These are phyloP conservation scores for Notolepis coatsorum DNA, from an alignment of 2,797 vertebrate genomes.

Conservation along the genomic window DNA sequence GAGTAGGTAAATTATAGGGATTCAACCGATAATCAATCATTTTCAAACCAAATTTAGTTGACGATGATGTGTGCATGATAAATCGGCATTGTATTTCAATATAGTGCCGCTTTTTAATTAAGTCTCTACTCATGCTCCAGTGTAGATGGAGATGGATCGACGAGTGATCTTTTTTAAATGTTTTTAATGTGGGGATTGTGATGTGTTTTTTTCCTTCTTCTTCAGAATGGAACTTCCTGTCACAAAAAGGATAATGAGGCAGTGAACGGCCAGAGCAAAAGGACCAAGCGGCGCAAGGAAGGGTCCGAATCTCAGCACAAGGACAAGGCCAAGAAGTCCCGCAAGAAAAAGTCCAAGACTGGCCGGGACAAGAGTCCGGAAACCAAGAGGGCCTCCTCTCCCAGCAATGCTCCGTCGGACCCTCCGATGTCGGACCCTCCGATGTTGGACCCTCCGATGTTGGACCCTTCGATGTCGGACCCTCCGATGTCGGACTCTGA, in stretches of 20 bases:
- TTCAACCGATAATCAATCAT: too few relatives aligned
- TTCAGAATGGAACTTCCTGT: constrained; percentile 82
- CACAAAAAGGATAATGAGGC: constrained; percentile 80
- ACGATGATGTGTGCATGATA: too few relatives aligned
- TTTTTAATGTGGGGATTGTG: background rate
- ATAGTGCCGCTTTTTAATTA: too few relatives aligned
- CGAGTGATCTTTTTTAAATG: too few relatives aligned
- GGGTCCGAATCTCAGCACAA: constrained; percentile 74
- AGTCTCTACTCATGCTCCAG: too few relatives aligned
- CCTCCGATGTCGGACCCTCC: constrained; percentile 89
- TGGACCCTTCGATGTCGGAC: too few relatives aligned
- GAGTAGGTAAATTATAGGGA: too few relatives aligned
- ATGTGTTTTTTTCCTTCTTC: background rate
- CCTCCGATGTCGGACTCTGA: too few relatives aligned
- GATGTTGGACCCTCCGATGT: too few relatives aligned
- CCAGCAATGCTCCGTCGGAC: constrained; percentile 82
- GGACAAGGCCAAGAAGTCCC: constrained; percentile 84
- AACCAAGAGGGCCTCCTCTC: constrained; percentile 74
- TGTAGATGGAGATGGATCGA: background rate
- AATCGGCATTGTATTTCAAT: too few relatives aligned
- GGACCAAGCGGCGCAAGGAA: constrained; percentile 90
- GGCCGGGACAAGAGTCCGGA: constrained; percentile 82
- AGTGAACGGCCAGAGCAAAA: constrained; percentile 82
- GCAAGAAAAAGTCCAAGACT: constrained; percentile 90
- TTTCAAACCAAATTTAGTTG: too few relatives aligned